Evolutionary conservation across 2,888 invertebrate species (phyloP).

Genomic region (Ceratothoa steindachneri): DNA sequence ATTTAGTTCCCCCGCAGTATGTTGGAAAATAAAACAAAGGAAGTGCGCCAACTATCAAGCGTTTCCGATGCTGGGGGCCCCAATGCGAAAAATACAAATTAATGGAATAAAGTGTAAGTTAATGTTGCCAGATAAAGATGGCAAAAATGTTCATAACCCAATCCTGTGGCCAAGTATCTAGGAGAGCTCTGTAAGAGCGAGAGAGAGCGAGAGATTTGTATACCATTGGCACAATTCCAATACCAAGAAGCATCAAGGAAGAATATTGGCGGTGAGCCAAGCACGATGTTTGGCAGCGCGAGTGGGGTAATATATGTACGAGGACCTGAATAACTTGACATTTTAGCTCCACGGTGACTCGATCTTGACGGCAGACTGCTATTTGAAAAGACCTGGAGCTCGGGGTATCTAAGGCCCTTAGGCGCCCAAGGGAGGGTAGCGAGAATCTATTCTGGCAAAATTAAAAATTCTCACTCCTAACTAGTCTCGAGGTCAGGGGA

Average conservation of each 20-base stretch:
- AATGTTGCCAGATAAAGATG: conserved; percentile 54
- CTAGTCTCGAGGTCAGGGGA: too few relatives aligned
- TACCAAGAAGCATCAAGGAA: background rate
- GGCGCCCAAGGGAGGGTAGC: too few relatives aligned
- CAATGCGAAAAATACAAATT: background rate
- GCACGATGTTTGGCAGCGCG: background rate
- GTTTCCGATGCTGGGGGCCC: too few relatives aligned
- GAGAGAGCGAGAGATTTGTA: background rate
- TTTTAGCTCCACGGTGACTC: background rate
- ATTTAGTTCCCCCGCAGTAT: too few relatives aligned
- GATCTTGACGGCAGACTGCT: background rate
- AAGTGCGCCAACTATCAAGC: too few relatives aligned
- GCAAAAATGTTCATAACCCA: conserved; percentile 59
- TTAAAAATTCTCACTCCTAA: too few relatives aligned
- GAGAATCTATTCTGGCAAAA: too few relatives aligned
- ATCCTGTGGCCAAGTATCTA: conserved; percentile 51
- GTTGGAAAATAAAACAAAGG: too few relatives aligned
- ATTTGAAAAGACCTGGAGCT: background rate
- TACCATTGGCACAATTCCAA: background rate
- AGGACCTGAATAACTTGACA: background rate
- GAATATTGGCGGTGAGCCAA: background rate
- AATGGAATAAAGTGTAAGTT: background rate
- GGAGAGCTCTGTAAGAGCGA: too few relatives aligned
- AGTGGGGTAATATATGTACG: background rate
- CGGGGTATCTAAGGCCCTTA: too few relatives aligned